A percentile compares a stretch with the other conserved stretches of the same genome.
phyloP scores from a whole-genome alignment of 2,113 vertebrate species.

The Myanophis thanlyinensis region DNA sequence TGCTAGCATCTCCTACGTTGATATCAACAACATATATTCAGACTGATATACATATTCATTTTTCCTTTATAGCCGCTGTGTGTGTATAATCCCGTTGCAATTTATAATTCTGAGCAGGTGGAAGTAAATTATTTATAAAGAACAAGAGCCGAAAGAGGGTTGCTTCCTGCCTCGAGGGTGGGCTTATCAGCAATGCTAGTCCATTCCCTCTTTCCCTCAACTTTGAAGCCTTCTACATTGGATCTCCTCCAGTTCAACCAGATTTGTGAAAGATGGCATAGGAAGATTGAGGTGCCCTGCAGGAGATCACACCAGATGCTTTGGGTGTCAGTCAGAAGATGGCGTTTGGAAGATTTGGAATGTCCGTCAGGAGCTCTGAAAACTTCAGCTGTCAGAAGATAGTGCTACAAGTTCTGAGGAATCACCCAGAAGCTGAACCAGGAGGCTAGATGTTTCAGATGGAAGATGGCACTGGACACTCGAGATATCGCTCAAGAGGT shows the following conservation, averaged over 20 bases:
- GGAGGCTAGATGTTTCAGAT: background rate
- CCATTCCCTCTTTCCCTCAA: background rate
- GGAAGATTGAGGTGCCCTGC: background rate
- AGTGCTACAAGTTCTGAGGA: background rate
- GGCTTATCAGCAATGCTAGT: background rate
- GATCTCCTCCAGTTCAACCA: background rate
- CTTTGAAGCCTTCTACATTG: background rate
- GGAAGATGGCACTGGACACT: background rate
- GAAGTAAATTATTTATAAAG: background rate
- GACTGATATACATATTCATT: background rate
- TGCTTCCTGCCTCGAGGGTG: background rate
- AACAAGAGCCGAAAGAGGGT: background rate
- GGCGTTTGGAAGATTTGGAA: background rate
- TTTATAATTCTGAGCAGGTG: background rate
- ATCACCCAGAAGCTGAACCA: background rate
- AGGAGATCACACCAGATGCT: background rate
- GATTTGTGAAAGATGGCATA: background rate
- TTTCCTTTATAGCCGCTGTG: background rate
- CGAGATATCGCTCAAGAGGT: background rate
- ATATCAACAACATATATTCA: background rate
- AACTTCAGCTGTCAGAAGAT: background rate
- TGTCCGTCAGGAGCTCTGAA: background rate
- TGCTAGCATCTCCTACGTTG: background rate
- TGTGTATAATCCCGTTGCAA: background rate
- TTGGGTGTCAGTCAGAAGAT: background rate